Percentiles rank a stretch among this genome's conserved stretches.
Conservation (phyloP, 2,797 vertebrate genomes). For the Pangasius djambal region DNA sequence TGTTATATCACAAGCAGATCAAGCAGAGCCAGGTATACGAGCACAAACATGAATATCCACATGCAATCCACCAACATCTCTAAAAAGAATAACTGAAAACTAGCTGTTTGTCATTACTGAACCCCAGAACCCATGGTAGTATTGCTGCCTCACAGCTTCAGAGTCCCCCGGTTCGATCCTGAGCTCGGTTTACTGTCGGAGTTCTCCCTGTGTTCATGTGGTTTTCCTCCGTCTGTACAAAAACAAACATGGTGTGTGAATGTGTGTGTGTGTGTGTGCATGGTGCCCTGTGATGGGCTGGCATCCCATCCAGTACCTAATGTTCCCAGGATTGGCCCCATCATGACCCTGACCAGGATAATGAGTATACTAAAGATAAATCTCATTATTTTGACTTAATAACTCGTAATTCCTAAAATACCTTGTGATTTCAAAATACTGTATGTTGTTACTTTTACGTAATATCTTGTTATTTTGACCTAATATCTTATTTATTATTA, state of each 20-base stretch:
- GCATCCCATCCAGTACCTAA: background rate
- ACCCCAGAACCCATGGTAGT: background rate
- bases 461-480: no score
- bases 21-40: conserved; percentile 34
- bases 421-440: background rate
- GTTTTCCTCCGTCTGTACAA: no score
- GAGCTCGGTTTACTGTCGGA: background rate
- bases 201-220: background rate
- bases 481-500: no score
- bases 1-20: conserved; percentile 35
- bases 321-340: background rate
- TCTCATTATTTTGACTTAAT: background rate
- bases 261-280: no score
- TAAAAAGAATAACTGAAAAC: no score
- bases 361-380: background rate
- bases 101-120: background rate
- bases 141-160: background rate
- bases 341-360: background rate
- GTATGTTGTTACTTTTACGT: no score
- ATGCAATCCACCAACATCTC: background rate
- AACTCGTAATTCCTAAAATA: background rate
- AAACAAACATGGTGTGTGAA: no score
- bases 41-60: background rate
- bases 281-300: no score
- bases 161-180: no score